Conservation (phyloP, 2,797 vertebrate genomes). For the Eleutherodactylus coqui region DNA sequence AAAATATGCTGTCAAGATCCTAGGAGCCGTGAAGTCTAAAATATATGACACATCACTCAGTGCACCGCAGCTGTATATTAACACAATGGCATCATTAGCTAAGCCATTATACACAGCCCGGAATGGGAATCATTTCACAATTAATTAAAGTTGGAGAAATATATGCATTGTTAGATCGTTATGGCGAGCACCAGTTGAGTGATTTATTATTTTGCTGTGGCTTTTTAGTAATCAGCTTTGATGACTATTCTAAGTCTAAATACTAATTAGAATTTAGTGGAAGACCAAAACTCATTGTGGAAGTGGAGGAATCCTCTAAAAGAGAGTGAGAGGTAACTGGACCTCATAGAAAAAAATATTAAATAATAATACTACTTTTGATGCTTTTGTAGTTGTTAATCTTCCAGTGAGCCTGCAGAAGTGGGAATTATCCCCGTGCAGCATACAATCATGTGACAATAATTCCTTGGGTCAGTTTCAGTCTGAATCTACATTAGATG, state of each 20-base stretch:
- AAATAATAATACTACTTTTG: not conserved
- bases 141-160: constrained; percentile 53
- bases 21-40: not conserved
- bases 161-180: constrained; percentile 40
- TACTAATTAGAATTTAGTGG: constrained; percentile 28
- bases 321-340: not conserved
- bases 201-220: constrained; percentile 40
- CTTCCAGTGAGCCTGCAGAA: too few species aligned
- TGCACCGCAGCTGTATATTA: constrained; percentile 18
- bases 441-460: too few species aligned
- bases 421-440: too few species aligned
- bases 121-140: constrained; percentile 54
- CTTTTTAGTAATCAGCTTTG: constrained; percentile 30
- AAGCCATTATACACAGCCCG: constrained; percentile 39
- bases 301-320: not conserved
- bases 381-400: too few species aligned
- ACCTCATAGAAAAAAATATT: too few species aligned
- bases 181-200: not conserved
- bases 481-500: too few species aligned
- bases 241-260: constrained; percentile 25
- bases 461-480: too few species aligned
- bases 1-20: constrained; percentile 37
- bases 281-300: too few species aligned
- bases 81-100: constrained; percentile 42
- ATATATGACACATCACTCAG: constrained; percentile 33